Evolutionary conservation across 2,113 vertebrate species (phyloP), one percentile per base, ranked within the genome.

Genomic region (Phylloscopus trochilus): DNA sequence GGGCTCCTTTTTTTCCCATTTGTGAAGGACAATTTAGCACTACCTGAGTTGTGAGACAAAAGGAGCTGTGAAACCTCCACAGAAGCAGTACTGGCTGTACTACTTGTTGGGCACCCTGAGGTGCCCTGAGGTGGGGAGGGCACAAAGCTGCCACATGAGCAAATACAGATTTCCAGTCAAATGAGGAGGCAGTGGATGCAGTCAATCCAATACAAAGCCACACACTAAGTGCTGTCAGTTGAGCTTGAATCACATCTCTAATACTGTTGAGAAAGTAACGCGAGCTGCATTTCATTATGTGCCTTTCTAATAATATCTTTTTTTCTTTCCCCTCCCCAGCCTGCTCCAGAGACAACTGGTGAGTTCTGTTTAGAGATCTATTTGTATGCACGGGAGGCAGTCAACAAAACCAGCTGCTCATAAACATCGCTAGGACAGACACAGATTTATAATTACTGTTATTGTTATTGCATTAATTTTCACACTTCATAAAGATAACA

Each of bases 321-420:
- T 89, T 66, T 96, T 85, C 64, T 97, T 82, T 69, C 95, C 93
- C 51, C 86, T 97, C 81, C 75, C 62, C 89, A 98, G 98, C 93
- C 97, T 96, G 49, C 92, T 96, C 82, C 64, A 70, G 97, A 97
- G 91, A 93, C 88, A 87, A 95, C 93, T 93, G 98, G 98, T 98
- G 96, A 98, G 98, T 98, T 89, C 89, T 93, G 39, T 89, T 96
- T 96, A 83, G 74, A 92, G 53, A 94, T 95, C 92, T 96, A 55
- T 87, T 96, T 88, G 95, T 90, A 87, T 95, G 86, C 72, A 66
- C 0, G 22, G 91, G 92, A 96, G 58, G 83, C 83, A 75, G 47
- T 89, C 81, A 92, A 96, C 81, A 95, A 92, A 95, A 87, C 27
- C 89, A 97, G 91, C 93, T 93, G 90, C 85, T 93, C 85, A 78